Percentiles rank a stretch among this genome's conserved stretches.
Evolutionary conservation across 2,888 invertebrate genomes (phyloP).

Genomic region (Amblyjoppa fuscipennis): DNA sequence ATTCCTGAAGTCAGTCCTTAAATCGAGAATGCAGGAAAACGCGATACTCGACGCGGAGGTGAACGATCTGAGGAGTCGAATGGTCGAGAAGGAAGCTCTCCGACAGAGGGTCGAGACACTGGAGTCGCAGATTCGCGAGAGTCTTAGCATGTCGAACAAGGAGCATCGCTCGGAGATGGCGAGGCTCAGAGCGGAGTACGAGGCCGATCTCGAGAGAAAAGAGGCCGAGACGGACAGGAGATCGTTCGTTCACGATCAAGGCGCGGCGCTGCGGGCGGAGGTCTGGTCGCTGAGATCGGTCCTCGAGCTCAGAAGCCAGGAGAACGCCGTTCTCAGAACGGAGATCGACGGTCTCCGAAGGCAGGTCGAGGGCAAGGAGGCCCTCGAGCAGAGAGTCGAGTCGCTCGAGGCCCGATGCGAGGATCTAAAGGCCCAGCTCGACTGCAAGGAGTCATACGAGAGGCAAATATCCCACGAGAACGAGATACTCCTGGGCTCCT

Average conservation of each 20-base stretch:
- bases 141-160: constrained; percentile 77
- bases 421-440: constrained; percentile 92
- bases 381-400: constrained; percentile 91
- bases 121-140: constrained; percentile 76
- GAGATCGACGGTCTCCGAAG: constrained; percentile 90
- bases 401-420: constrained; percentile 93
- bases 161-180: constrained; percentile 79
- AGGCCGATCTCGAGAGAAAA: constrained; percentile 86
- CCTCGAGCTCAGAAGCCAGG: constrained; percentile 94
- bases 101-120: constrained; percentile 71
- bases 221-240: constrained; percentile 86
- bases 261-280: constrained; percentile 89
- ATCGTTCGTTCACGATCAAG: constrained; percentile 86
- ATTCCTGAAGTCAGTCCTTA: constrained; percentile 93
- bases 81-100: constrained; percentile 89
- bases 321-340: constrained; percentile 92
- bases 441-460: constrained; percentile 90
- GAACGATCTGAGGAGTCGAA: constrained; percentile 89
- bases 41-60: constrained; percentile 90
- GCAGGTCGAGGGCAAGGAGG: constrained; percentile 91
- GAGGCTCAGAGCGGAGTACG: constrained; percentile 86
- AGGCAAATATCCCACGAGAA: constrained; percentile 90
- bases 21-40: constrained; percentile 93
- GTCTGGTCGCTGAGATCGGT: constrained; percentile 95
- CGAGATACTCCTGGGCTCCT: constrained; percentile 90